Evolutionary conservation across 2,797 vertebrate genomes (phyloP).

Genomic region (Cottoperca gobio): DNA sequence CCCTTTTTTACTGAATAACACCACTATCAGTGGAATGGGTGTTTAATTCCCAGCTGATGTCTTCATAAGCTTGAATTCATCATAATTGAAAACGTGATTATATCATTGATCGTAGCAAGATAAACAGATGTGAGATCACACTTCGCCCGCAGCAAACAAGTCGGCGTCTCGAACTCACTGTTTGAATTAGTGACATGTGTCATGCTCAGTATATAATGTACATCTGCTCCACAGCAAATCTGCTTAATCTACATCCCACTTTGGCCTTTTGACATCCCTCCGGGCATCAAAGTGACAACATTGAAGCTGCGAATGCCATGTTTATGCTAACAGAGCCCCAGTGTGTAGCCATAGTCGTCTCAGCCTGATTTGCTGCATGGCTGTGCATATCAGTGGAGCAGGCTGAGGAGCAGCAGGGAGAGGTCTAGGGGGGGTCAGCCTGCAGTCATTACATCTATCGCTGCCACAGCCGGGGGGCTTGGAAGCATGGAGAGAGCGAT

Average conservation of each 20-base stretch:
- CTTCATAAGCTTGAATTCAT: background rate
- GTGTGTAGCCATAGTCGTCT: conserved; percentile 57
- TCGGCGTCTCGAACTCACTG: conserved; percentile 30
- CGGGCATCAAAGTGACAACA: conserved; percentile 54
- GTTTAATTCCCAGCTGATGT: background rate
- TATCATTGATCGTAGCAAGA: conserved; percentile 24
- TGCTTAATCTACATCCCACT: conserved; percentile 67
- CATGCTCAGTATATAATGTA: conserved; percentile 57
- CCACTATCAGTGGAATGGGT: background rate
- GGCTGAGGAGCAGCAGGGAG: conserved; percentile 75
- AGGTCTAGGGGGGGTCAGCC: conserved; percentile 64
- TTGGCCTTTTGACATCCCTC: conserved; percentile 46
- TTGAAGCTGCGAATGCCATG: conserved; percentile 43
- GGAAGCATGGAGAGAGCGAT: conserved; percentile 41
- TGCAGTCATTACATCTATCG: conserved; percentile 67
- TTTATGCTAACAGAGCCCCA: conserved; percentile 56
- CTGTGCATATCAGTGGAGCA: conserved; percentile 72
- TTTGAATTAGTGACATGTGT: conserved; percentile 65
- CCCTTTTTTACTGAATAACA: background rate
- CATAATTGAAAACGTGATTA: conserved; percentile 5
- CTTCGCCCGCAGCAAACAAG: conserved; percentile 51
- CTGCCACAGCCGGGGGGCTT: conserved; percentile 55
- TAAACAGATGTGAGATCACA: background rate
- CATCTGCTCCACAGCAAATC: conserved; percentile 71
- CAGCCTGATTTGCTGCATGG: conserved; percentile 74